phyloP scores from a whole-genome alignment of 2,113 vertebrate genomes.

The Tretioscincus oriximinensis region DNA sequence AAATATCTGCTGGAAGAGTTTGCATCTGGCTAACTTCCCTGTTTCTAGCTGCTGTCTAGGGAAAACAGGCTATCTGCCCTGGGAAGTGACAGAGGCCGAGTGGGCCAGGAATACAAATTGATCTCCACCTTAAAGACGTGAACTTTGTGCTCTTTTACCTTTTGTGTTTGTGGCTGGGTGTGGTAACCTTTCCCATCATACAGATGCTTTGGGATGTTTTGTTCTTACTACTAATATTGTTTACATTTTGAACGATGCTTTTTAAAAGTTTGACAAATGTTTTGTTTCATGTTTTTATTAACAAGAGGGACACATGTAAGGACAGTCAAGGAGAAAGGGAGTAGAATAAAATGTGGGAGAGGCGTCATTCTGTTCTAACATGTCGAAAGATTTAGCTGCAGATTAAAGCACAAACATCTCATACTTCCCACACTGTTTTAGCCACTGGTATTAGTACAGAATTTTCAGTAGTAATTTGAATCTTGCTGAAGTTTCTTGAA shows the following conservation, averaged over 20 bases:
- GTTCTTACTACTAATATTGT: rapidly evolving
- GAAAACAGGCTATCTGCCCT: no score
- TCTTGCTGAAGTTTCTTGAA: no score
- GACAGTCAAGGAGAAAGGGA: background rate
- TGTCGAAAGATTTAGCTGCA: background rate
- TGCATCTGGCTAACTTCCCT: no score
- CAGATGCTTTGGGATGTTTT: background rate
- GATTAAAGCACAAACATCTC: no score
- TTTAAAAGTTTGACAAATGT: background rate
- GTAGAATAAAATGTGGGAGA: background rate
- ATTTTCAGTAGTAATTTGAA: no score
- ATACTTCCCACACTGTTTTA: no score
- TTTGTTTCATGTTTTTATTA: background rate
- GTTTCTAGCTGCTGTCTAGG: no score
- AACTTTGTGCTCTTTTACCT: background rate
- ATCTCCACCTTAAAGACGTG: background rate
- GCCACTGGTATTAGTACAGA: no score
- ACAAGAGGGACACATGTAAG: background rate
- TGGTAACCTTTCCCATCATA: slow-evolving; percentile 11
- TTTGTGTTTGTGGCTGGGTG: background rate
- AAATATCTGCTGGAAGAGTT: no score
- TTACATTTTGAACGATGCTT: background rate
- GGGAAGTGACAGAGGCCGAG: no score
- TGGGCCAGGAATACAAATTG: no score
- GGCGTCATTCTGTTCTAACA: background rate